phyloP scores from a whole-genome alignment of 2,797 vertebrate species.

The Brachyrhaphis roseni region DNA sequence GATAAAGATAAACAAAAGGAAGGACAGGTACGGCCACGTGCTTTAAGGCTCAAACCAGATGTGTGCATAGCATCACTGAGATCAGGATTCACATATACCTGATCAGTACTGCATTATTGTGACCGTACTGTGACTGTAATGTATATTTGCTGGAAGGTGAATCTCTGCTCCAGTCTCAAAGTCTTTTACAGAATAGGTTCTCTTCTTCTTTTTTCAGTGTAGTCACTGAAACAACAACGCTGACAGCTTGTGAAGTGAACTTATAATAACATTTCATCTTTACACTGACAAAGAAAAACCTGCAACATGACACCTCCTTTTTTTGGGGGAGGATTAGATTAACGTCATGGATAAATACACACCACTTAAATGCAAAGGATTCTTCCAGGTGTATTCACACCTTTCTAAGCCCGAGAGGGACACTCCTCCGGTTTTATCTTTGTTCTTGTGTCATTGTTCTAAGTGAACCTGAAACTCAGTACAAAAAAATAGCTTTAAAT shows the following conservation, averaged over 20 bases:
- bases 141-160: neutral
- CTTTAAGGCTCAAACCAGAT: neutral
- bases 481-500: constrained; percentile 74
- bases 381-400: constrained; percentile 52
- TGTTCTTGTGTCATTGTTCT: constrained; percentile 69
- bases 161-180: neutral
- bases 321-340: constrained; percentile 27
- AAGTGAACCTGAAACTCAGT: constrained; percentile 65
- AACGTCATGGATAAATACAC: constrained; percentile 48
- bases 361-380: constrained; percentile 52
- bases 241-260: neutral
- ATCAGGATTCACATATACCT: neutral
- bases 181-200: neutral
- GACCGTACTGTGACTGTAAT: neutral
- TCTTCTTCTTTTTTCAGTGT: neutral
- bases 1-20: neutral
- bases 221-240: neutral
- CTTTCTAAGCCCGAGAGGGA: constrained; percentile 49
- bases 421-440: constrained; percentile 64
- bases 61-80: neutral
- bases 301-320: neutral
- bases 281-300: constrained; percentile 9
- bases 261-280: neutral
- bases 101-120: neutral
- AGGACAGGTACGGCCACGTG: neutral